Evolutionary conservation across 2,888 invertebrate genomes (phyloP).

Genomic region (Bhutanitis thaidina): DNA sequence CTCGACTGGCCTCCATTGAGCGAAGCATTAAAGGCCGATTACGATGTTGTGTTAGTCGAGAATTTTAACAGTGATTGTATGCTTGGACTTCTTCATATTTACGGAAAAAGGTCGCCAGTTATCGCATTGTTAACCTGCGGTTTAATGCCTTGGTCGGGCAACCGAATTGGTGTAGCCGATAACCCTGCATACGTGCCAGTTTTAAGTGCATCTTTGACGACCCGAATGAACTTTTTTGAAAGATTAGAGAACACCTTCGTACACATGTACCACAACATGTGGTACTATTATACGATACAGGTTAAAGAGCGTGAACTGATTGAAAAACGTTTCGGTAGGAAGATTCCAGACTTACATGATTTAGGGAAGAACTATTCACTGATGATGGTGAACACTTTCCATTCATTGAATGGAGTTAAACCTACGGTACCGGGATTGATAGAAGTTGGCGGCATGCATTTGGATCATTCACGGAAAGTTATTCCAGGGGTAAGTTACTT

Average conservation of each 20-base stretch:
- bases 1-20: slow-evolving; percentile 55
- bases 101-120: slow-evolving; percentile 69
- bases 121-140: slow-evolving; percentile 78
- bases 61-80: slow-evolving; percentile 83
- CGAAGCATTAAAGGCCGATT: slow-evolving; percentile 62
- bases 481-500: slow-evolving; percentile 44
- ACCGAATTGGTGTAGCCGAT: slow-evolving; percentile 64
- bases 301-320: slow-evolving; percentile 35
- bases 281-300: slow-evolving; percentile 39
- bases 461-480: slow-evolving; percentile 38
- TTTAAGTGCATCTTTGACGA: slow-evolving; percentile 66
- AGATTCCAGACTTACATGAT: slow-evolving; percentile 58
- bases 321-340: slow-evolving; percentile 47
- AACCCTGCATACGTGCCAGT: slow-evolving; percentile 78
- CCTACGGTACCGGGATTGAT: slow-evolving; percentile 69
- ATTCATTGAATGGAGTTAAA: slow-evolving; percentile 63
- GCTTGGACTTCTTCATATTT: slow-evolving; percentile 26
- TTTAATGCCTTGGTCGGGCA: slow-evolving; percentile 78
- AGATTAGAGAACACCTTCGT: slow-evolving; percentile 60
- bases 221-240: slow-evolving; percentile 72
- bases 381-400: slow-evolving; percentile 76
- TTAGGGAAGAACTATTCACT: slow-evolving; percentile 64
- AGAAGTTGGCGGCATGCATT: slow-evolving; percentile 75
- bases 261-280: slow-evolving; percentile 45
- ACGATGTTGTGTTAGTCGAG: slow-evolving; percentile 82